Conservation (phyloP, 2,888 invertebrate genomes). For the Charanyca ferruginea region DNA sequence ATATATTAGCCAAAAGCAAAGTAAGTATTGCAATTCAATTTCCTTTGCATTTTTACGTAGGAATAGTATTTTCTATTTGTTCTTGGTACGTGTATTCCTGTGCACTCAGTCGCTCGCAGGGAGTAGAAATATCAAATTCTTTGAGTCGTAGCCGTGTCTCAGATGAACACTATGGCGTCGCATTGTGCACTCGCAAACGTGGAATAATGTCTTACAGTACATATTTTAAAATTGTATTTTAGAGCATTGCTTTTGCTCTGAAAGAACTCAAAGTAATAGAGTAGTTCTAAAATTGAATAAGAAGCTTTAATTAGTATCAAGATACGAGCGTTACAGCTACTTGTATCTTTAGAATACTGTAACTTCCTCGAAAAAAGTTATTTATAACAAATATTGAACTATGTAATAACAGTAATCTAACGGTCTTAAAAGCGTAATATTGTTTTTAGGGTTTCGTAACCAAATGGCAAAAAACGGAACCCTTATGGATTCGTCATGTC, state of each 20-base stretch:
- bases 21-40: slow-evolving; percentile 53
- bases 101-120: slow-evolving; percentile 35
- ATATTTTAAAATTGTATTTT: slow-evolving; percentile 47
- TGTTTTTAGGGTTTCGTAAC: too few relatives aligned
- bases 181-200: slow-evolving; percentile 53
- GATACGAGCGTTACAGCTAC: neutral
- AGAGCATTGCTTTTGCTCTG: slow-evolving; percentile 33
- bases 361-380: neutral
- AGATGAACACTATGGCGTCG: slow-evolving; percentile 38
- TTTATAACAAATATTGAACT: neutral
- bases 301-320: slow-evolving; percentile 1
- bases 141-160: slow-evolving; percentile 45
- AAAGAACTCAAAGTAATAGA: slow-evolving; percentile 19
- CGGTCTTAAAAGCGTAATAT: too few relatives aligned
- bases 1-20: slow-evolving; percentile 28
- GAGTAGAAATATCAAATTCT: slow-evolving; percentile 61
- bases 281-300: slow-evolving; percentile 18
- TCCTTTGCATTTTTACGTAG: slow-evolving; percentile 46
- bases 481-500: too few relatives aligned
- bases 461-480: too few relatives aligned
- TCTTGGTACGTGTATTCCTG: slow-evolving; percentile 49
- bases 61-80: slow-evolving; percentile 62
- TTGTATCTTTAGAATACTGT: neutral
- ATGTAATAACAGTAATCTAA: too few relatives aligned
- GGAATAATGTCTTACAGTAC: slow-evolving; percentile 37